Percentiles rank a stretch among this genome's conserved stretches.
Conservation (phyloP, 1,140 invertebrate genomes). For the Drosophila navojoa region DNA sequence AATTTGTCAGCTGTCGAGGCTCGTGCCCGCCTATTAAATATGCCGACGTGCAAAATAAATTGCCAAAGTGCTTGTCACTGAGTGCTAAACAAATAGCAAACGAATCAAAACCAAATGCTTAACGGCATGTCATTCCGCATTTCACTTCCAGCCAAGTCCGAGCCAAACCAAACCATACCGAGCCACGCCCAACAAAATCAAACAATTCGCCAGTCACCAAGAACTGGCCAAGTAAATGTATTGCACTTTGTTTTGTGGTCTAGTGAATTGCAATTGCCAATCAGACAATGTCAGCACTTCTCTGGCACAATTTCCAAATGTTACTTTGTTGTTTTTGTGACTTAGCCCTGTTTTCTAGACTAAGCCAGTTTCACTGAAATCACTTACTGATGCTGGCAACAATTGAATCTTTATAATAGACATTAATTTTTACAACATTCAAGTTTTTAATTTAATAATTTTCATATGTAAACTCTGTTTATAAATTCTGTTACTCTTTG, state of each 20-base stretch:
- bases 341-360: slow-evolving; percentile 13
- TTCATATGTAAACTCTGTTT: too few species aligned
- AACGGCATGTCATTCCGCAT: slow-evolving; percentile 7
- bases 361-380: slow-evolving; percentile 5
- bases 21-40: slow-evolving; percentile 37
- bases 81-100: slow-evolving; percentile 49
- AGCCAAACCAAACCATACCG: not conserved
- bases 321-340: slow-evolving; percentile 25
- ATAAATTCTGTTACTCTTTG: too few species aligned
- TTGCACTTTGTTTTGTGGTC: slow-evolving; percentile 49
- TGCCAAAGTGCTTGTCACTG: slow-evolving; percentile 45
- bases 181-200: slow-evolving; percentile 6
- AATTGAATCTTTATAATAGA: too few species aligned
- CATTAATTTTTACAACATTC: too few species aligned
- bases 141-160: not conserved
- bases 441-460: too few species aligned
- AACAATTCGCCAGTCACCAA: slow-evolving; percentile 17
- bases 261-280: slow-evolving; percentile 45
- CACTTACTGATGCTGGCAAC: not conserved
- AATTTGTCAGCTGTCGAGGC: slow-evolving; percentile 42
- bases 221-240: slow-evolving; percentile 36
- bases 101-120: slow-evolving; percentile 23
- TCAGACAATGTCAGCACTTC: slow-evolving; percentile 49
- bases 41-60: slow-evolving; percentile 45
- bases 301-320: slow-evolving; percentile 36